These are phyloP conservation scores for Neodiprion virginianus DNA, from an alignment of 1,140 invertebrate species.

Conservation along the genomic window DNA sequence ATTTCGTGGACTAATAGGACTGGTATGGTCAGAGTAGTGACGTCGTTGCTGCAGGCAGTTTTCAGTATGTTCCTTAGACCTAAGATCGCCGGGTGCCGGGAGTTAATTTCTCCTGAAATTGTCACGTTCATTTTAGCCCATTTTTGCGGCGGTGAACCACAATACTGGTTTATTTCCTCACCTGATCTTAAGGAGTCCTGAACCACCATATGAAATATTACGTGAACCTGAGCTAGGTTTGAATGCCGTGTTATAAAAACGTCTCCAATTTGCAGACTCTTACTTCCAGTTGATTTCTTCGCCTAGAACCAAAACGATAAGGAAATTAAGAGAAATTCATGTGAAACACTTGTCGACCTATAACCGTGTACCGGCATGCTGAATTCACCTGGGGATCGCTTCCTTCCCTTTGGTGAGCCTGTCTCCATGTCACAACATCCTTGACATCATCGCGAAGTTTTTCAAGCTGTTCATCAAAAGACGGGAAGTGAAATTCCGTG, in stretches of 20 bases:
- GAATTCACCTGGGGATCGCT: constrained; percentile 48
- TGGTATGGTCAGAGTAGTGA: constrained; percentile 92
- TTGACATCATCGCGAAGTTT: constrained; percentile 70
- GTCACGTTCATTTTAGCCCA: constrained; percentile 21
- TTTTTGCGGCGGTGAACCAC: neutral
- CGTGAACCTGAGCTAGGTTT: constrained; percentile 92
- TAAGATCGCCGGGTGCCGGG: constrained; percentile 93
- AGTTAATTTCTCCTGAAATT: constrained; percentile 86
- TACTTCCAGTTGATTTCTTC: constrained; percentile 55
- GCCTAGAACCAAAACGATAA: constrained; percentile 29
- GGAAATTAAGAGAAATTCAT: neutral
- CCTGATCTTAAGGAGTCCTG: constrained; percentile 76
- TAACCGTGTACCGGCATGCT: constrained; percentile 4
- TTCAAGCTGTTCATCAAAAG: constrained; percentile 86
- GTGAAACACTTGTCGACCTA: neutral
- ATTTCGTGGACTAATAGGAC: constrained; percentile 91
- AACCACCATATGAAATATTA: constrained; percentile 93
- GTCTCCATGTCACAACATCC: constrained; percentile 62
- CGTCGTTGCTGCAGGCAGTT: constrained; percentile 90
- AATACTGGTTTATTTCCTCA: constrained; percentile 39
- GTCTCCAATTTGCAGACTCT: constrained; percentile 83
- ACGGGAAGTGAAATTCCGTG: constrained; percentile 90
- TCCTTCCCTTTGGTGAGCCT: constrained; percentile 54
- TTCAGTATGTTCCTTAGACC: constrained; percentile 95
- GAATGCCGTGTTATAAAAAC: constrained; percentile 95